Evolutionary conservation across 1,140 invertebrate species (phyloP), one percentile per base, ranked within the genome.

Genomic region (Wiebesia pumilae): DNA sequence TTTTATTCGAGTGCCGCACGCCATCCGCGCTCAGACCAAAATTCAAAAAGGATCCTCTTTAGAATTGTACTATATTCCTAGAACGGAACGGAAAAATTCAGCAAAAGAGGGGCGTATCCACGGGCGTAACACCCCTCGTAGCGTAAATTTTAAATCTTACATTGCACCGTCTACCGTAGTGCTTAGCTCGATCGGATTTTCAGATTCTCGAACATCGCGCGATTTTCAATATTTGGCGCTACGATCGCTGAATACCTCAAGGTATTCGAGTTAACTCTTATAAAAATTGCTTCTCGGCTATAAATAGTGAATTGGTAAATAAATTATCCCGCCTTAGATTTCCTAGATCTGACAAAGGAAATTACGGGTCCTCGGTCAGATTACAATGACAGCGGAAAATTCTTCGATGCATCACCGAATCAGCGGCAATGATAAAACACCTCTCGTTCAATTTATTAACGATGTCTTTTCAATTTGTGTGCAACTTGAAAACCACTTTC

Each of bases 71-170:
- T 62, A 10, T 10, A 27, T 62, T 62, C 24, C 3, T 27, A 27
- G 58, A 62, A 62, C 24, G 27, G 3, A 62, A 10, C 24, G 24
- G 27, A 62, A 27, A 62, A 62, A 27, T 54, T 6, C 7, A n/a
- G 27, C 1, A 71, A 35, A 35, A 12, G 12, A 71, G 30, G 30
- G 0, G 30, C 2, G 51, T 38, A 62, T 81, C 38, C 38, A 67
- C 65, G 43, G 14, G 16, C 4, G n/a, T 30, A 27, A 43, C 86
- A 87, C 83, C 87, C 89, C 87, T 88, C 78, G 82, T 89, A 89
- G 87, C 83, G 87, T 88, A 87, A 80, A 86, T 88, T 90, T 86
- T 78, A 86, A 85, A 88, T 88, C 88, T 90, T 84, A 89, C 87
- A 87, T 84, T 87, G 88, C 88, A 88, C 87, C 84, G 86, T 90